These are phyloP conservation scores for Volucella bombylans DNA, from an alignment of 2,888 invertebrate species.

Conservation along the genomic window DNA sequence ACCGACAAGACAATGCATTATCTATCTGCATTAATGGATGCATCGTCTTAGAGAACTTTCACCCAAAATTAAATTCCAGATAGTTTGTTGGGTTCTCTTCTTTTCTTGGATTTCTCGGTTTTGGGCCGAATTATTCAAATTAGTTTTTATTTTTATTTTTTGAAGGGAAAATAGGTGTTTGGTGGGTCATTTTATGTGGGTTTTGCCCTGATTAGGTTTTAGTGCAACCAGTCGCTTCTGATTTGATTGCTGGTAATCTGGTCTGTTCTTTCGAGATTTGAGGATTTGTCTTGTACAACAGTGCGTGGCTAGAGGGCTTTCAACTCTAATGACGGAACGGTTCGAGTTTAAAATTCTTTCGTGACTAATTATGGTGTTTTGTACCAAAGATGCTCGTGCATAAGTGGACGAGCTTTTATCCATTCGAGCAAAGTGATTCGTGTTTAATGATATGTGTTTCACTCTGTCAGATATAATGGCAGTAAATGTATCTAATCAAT, in stretches of 20 bases:
- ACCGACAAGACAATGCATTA: constrained; percentile 28
- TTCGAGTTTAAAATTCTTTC: not conserved
- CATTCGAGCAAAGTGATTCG: not conserved
- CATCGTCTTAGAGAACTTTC: constrained; percentile 56
- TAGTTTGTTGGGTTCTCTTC: not conserved
- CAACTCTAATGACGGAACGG: constrained; percentile 18
- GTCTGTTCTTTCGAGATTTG: constrained; percentile 23
- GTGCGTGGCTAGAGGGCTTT: constrained; percentile 43
- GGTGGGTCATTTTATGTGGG: constrained; percentile 28
- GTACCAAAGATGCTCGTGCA: not conserved
- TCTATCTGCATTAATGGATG: constrained; percentile 47
- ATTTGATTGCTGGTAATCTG: constrained; percentile 20
- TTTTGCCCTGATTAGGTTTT: constrained; percentile 23
- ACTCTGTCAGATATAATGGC: too few species aligned
- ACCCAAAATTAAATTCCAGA: constrained; percentile 9
- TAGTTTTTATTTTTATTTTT: constrained; percentile 5
- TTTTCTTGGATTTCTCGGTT: not conserved
- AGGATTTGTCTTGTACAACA: constrained; percentile 13
- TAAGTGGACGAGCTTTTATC: not conserved
- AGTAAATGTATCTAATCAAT: too few species aligned
- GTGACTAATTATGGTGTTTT: constrained; percentile 10
- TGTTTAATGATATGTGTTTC: too few species aligned
- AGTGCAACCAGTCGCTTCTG: constrained; percentile 19
- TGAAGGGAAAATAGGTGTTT: not conserved
- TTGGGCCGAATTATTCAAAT: constrained; percentile 31